phyloP scores from a whole-genome alignment of 2,113 vertebrate species.

The Dascyllus trimaculatus region DNA sequence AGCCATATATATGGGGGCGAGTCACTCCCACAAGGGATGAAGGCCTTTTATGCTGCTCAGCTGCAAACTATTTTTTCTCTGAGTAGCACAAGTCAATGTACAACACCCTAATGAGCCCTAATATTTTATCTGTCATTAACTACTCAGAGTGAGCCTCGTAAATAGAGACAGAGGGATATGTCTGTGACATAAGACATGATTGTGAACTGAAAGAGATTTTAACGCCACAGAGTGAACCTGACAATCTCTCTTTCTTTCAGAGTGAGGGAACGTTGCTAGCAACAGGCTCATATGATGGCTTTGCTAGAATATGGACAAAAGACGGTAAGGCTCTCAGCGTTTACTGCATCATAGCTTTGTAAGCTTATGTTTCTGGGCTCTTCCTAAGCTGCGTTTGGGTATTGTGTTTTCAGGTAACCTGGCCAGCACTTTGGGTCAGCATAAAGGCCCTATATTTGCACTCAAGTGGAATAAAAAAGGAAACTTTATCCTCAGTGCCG shows the following conservation, averaged over 20 bases:
- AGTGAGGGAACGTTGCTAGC: constrained; percentile 98
- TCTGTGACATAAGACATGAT: background rate
- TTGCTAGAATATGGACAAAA: constrained; percentile 99
- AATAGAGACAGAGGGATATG: background rate
- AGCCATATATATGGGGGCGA: constrained; percentile 35
- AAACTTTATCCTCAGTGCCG: constrained; percentile 99
- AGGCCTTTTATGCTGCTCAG: constrained; percentile 7
- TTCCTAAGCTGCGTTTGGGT: background rate
- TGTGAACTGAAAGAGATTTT: background rate
- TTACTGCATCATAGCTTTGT: background rate
- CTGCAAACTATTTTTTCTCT: constrained; percentile 8
- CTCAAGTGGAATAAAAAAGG: constrained; percentile 99
- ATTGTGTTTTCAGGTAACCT: constrained; percentile 92
- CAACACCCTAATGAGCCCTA: background rate
- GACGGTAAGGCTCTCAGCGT: constrained; percentile 87
- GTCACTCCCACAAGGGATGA: constrained; percentile 15
- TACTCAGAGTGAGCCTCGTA: background rate
- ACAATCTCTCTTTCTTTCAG: constrained; percentile 82
- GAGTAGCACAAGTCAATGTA: constrained; percentile 3
- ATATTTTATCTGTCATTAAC: constrained; percentile 1
- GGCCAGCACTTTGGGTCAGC: constrained; percentile 98
- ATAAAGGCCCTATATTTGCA: constrained; percentile 99
- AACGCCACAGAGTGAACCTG: background rate
- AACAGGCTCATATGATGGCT: constrained; percentile 98
- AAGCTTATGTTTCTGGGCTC: background rate